Base-by-base conservation (phyloP, 2,113 vertebrate species). In the Formicarius rufipectus region DNA sequence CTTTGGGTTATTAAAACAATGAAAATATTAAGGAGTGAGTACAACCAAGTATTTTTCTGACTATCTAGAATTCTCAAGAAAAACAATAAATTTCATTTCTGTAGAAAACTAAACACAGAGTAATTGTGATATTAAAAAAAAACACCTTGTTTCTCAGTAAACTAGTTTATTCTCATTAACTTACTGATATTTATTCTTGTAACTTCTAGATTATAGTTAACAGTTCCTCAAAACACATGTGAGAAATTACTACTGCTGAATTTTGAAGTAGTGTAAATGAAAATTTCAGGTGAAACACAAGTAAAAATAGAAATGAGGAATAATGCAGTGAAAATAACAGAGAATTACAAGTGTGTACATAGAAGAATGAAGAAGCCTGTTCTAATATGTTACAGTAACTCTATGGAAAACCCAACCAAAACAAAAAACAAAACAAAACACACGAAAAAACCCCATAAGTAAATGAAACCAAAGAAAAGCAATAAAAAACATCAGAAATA, bases 381-480 rank as follows among this genome's bases (percentile, higher is more conserved):
- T 79, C 12, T 52, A 58, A 35, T 47, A 18, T 12, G 6, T 63
- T 49, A 33, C 6, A n/a, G 7, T 78, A 69, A 33, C 27, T 40
- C 10, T 59, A 6, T 28, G 25, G 56, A 23, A 63, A 59, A 39
- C 1, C 9, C 3, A 60, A 44, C 3, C 8, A 40, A 52, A 2
- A 59, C 59, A 33, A 50, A n/a, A 9, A 1, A 4, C 4, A 47
- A 50, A 73, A 72, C 7, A 67, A n/a, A n/a, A n/a, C n/a, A n/a
- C n/a, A n/a, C n/a, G n/a, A n/a, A n/a, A n/a, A n/a, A n/a, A n/a
- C n/a, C n/a, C n/a, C n/a, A n/a, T n/a, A n/a, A n/a, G n/a, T 52
- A 45, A 82, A 52, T 6, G 21, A 60, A 75, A 45, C 7, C 5
- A 0, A 59, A 39, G 3, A 52, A 40, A 58, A 20, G 0, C 7